A percentile compares a stretch with the other conserved stretches of the same genome.
phyloP scores from a whole-genome alignment of 2,888 invertebrate genomes.

The Cotesia congregata region DNA sequence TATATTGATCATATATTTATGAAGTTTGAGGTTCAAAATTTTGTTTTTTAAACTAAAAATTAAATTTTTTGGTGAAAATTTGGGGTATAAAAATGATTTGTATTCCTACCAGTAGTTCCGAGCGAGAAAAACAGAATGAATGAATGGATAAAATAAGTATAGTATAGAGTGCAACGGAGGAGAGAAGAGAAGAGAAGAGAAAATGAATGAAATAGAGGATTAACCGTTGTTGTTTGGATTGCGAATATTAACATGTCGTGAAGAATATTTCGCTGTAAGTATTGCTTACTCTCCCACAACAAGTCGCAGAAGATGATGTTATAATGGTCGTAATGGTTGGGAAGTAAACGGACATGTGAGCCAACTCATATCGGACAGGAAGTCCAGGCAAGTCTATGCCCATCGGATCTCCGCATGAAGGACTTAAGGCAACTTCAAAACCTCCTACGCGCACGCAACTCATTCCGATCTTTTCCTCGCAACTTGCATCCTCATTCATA shows the following conservation, averaged over 20 bases:
- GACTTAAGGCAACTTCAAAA: constrained; percentile 54
- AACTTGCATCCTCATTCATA: constrained; percentile 26
- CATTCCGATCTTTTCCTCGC: constrained; percentile 52
- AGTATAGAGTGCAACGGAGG: constrained; percentile 2
- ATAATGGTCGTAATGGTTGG: constrained; percentile 68
- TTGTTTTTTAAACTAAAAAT: too few relatives aligned
- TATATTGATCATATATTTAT: too few relatives aligned
- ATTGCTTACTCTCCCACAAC: constrained; percentile 71
- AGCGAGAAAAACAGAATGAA: too few relatives aligned
- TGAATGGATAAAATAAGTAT: not conserved
- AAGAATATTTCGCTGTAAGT: constrained; percentile 55
- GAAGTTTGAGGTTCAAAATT: too few relatives aligned
- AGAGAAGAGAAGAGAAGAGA: not conserved
- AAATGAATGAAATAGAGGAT: too few relatives aligned
- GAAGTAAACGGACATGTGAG: constrained; percentile 63
- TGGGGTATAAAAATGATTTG: too few relatives aligned
- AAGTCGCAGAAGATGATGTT: constrained; percentile 64
- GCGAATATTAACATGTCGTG: constrained; percentile 56
- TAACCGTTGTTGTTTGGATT: constrained; percentile 20
- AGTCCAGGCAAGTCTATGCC: constrained; percentile 58
- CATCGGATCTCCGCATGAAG: constrained; percentile 69
- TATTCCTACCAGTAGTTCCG: too few relatives aligned
- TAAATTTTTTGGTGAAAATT: too few relatives aligned
- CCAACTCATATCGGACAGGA: constrained; percentile 61
- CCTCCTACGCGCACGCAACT: constrained; percentile 68